Base-by-base conservation (phyloP, 2,113 vertebrate species). In the Sarotherodon lohbergeri region DNA sequence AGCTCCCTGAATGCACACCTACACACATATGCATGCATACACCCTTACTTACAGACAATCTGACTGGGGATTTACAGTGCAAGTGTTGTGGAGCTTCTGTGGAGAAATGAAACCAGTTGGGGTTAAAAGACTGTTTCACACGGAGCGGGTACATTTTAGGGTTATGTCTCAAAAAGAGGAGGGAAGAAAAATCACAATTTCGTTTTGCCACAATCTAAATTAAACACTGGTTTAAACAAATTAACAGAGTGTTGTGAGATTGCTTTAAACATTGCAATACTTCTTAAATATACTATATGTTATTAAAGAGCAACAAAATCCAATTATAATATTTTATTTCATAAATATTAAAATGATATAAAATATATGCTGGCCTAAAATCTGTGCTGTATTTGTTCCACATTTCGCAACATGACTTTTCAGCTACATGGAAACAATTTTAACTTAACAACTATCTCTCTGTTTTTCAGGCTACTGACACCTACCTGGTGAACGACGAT, bases 401-500 rank as follows among this genome's bases (percentile, higher is more conserved):
- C 46, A 82, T 34, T 63, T 12, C 5, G 6, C 73, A 52, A 7
- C 27, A 73, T 73, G 19, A 59, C 19, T 46, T 32, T 81, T n/a
- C 17, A 16, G 16, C 11, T 68, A 12, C 55, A 61, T 22, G 36
- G 5, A 81, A 63, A 4, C 39, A 8, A 41, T 46, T 80, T 54
- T 83, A 24, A 82, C 68, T 12, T 46, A 82, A 57, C 87, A 57
- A 83, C 57, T 19, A 6, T 88, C 5, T 89, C 17, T 54, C 43
- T 90, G 48, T 92, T 59, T 92, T 95, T 71, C 89, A 97, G 96
- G 96, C 96, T 93, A 96, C 96, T 80, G 96, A 97, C 95, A 95
- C 96, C 73, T 97, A 96, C 94, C 94, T 97, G 96, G 96, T 96
- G 87, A 96, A 96, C 92, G 95, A 97, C 92, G 96, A 97, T 93